These are phyloP conservation scores for Palythoa caribaeorum DNA, from an alignment of 92 coral and sea anemone species.

Conservation along the genomic window DNA sequence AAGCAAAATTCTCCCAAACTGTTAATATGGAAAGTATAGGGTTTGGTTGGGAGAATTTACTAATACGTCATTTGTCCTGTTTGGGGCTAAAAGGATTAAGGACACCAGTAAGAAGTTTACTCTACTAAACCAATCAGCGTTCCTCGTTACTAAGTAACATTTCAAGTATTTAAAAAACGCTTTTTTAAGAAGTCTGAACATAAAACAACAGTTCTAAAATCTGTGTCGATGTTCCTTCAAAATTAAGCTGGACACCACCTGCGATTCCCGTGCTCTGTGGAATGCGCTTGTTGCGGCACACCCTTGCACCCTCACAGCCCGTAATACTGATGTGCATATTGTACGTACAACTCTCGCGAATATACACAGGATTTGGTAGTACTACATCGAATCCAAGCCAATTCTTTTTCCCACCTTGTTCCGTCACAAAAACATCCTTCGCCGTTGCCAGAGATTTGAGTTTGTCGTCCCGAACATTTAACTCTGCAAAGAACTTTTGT, in stretches of 20 bases:
- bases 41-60: too few species aligned
- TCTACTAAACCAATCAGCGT: background rate
- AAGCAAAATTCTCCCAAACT: too few species aligned
- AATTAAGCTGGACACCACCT: slow-evolving; percentile 39
- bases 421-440: slow-evolving; percentile 18
- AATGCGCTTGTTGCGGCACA: slow-evolving; percentile 41
- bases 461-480: slow-evolving; percentile 32
- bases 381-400: slow-evolving; percentile 68
- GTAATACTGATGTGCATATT: slow-evolving; percentile 11
- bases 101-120: too few species aligned
- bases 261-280: slow-evolving; percentile 43
- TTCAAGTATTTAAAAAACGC: background rate
- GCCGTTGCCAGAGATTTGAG: slow-evolving; percentile 32
- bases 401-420: slow-evolving; percentile 46
- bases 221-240: slow-evolving; percentile 48
- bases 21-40: too few species aligned
- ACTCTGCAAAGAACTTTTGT: slow-evolving; percentile 16
- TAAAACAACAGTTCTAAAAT: slow-evolving; percentile 43
- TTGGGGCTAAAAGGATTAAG: too few species aligned
- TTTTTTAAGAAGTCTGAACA: slow-evolving; percentile 22
- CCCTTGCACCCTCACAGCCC: slow-evolving; percentile 14
- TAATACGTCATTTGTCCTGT: too few species aligned
- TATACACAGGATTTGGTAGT: slow-evolving; percentile 40
- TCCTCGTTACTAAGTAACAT: background rate
- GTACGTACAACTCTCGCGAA: slow-evolving; percentile 20